Base-by-base conservation (phyloP, 2,113 vertebrate species). In the Chloropsis cyanopogon region DNA sequence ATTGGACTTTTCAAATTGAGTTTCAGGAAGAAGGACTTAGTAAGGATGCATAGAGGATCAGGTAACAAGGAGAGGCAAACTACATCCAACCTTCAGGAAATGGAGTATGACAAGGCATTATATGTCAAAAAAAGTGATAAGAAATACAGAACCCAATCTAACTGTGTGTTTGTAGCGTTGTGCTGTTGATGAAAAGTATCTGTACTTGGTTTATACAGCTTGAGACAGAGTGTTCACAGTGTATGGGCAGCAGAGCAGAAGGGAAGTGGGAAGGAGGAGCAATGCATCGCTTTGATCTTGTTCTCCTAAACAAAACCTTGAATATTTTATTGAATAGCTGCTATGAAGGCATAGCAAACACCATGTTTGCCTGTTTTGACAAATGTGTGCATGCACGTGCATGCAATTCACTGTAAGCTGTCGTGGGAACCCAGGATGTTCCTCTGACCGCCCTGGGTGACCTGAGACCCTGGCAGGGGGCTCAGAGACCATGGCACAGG, bases 311-410 rank as follows among this genome's bases (percentile, higher is more conserved):
- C 28, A 12, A 66, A 87, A 9, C 29, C 33, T 53, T 18, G 5
- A 52, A 20, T 84, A 13, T 89, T 81, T 79, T 57, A 56, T 26
- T 35, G 33, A 78, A 42, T 33, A 75, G 20, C 9, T 78, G 60
- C 65, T 63, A 50, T 6, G n/a, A 91, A 86, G 65, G 57, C 37
- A n/a, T 3, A 70, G 60, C 46, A 84, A 86, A 78, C 1, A 1
- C 39, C 41, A 0, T 15, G 35, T 63, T 37, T 69, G 29, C 33
- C 33, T 75, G 69, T 41, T 78, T 46, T 61, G 47, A 28, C 49
- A 57, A 1, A 9, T 0, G 6, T 50, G 50, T 42, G 37, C 12
- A 16, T 50, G 39, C n/a, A 21, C 1, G 2, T 37, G 9, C n/a
- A 39, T 26, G 18, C 22, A 39, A 31, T 31, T 75, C 47, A 37